These are phyloP conservation scores for Celastrina argiolus DNA, from an alignment of 2,888 invertebrate genomes.

Conservation along the genomic window DNA sequence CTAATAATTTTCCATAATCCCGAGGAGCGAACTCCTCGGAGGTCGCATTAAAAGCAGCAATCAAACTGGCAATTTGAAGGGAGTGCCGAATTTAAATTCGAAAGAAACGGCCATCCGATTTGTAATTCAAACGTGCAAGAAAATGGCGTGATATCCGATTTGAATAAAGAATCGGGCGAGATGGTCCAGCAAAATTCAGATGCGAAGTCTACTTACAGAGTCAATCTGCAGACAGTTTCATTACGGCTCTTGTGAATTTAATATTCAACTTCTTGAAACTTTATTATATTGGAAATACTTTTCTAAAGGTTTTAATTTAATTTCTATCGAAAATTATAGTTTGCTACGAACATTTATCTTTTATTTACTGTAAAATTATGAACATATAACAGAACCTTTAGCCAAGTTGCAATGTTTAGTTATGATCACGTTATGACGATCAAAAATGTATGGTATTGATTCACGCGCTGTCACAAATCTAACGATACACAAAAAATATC, in stretches of 20 bases:
- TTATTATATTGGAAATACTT: constrained; percentile 5
- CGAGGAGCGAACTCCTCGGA: constrained; percentile 54
- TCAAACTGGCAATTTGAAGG: constrained; percentile 69
- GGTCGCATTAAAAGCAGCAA: constrained; percentile 68
- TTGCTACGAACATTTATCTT: neutral
- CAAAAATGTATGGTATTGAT: no score
- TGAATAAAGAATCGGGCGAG: constrained; percentile 54
- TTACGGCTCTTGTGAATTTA: constrained; percentile 9
- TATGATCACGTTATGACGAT: no score
- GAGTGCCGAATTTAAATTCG: constrained; percentile 61
- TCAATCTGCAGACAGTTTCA: constrained; percentile 20
- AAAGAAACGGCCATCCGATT: constrained; percentile 70
- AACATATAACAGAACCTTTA: neutral
- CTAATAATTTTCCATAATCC: constrained; percentile 48
- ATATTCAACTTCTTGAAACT: constrained; percentile 1
- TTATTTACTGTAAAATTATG: neutral
- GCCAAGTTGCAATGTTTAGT: no score
- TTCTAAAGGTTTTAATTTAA: neutral
- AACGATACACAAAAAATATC: no score
- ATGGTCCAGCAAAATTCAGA: constrained; percentile 29
- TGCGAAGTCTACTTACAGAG: constrained; percentile 26
- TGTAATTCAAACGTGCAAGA: constrained; percentile 73
- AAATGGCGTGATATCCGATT: constrained; percentile 63
- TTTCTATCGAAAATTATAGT: neutral
- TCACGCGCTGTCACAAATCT: no score